Evolutionary conservation across 2,113 vertebrate species (phyloP).

Genomic region (Zosterops borbonicus): DNA sequence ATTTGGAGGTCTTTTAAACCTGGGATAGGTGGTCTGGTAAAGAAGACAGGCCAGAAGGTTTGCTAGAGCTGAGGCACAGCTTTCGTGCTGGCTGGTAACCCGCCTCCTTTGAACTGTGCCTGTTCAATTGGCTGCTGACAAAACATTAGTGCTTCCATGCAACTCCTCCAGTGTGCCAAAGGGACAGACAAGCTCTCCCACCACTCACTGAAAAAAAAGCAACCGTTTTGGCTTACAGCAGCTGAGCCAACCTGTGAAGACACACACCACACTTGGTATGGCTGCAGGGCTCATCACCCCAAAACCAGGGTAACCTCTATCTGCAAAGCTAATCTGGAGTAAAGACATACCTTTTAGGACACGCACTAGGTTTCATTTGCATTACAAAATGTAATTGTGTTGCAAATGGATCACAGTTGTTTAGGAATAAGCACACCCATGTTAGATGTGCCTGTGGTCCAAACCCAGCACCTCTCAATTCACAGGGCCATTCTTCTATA

Average conservation of each 20-base stretch:
- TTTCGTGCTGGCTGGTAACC: background rate
- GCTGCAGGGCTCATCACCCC: background rate
- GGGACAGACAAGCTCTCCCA: conserved; percentile 17
- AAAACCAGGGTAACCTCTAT: background rate
- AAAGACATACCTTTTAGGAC: background rate
- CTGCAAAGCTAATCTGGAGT: background rate
- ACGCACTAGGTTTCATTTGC: background rate
- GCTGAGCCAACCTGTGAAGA: conserved; percentile 6
- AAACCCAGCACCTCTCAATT: background rate
- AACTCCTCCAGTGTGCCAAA: background rate
- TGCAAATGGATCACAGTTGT: background rate
- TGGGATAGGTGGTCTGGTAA: background rate
- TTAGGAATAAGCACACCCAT: background rate
- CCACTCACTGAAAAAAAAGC: background rate
- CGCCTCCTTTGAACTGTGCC: conserved; percentile 10
- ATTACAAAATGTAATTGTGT: background rate
- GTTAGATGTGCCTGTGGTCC: background rate
- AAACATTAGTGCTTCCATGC: background rate
- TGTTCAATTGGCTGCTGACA: background rate
- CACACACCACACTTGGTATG: background rate
- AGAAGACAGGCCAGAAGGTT: conserved; percentile 1
- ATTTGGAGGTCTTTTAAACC: conserved; percentile 10
- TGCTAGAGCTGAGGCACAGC: background rate
- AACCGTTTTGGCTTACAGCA: background rate
- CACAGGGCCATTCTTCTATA: background rate